These are phyloP conservation scores for Periphyllus acericola DNA, from an alignment of 2,888 invertebrate genomes.

Conservation along the genomic window DNA sequence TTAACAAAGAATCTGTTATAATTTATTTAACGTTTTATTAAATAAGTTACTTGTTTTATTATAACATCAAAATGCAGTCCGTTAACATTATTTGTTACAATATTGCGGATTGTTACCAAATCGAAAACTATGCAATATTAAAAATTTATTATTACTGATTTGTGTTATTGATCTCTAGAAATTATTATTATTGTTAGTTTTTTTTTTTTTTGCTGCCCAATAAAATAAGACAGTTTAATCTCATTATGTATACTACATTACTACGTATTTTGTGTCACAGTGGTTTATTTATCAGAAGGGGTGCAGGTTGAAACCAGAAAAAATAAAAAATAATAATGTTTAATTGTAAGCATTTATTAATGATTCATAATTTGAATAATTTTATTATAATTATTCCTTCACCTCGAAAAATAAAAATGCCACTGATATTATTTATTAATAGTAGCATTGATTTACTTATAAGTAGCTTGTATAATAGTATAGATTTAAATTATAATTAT, in stretches of 20 bases:
- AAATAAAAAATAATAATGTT: neutral
- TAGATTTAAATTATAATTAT: neutral
- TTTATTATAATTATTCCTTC: neutral
- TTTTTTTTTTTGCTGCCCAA: neutral
- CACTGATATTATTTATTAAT: neutral
- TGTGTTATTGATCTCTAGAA: slow-evolving; percentile 48
- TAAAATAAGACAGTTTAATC: slow-evolving; percentile 8
- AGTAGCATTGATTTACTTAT: neutral
- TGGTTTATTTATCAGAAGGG: neutral
- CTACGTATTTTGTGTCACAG: neutral
- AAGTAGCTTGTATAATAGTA: neutral
- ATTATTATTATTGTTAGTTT: slow-evolving; percentile 24
- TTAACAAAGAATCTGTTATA: neutral
- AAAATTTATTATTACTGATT: slow-evolving; percentile 8
- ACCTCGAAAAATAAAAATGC: neutral
- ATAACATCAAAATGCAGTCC: neutral
- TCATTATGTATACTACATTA: neutral
- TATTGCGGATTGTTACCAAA: neutral
- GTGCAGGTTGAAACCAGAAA: neutral
- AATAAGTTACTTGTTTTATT: neutral
- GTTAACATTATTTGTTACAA: neutral
- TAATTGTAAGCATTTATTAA: neutral
- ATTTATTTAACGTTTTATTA: neutral
- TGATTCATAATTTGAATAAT: neutral
- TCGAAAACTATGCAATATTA: slow-evolving; percentile 5